These are phyloP conservation scores for Cheilosia vulpina DNA, from an alignment of 2,888 invertebrate genomes.

Conservation along the genomic window DNA sequence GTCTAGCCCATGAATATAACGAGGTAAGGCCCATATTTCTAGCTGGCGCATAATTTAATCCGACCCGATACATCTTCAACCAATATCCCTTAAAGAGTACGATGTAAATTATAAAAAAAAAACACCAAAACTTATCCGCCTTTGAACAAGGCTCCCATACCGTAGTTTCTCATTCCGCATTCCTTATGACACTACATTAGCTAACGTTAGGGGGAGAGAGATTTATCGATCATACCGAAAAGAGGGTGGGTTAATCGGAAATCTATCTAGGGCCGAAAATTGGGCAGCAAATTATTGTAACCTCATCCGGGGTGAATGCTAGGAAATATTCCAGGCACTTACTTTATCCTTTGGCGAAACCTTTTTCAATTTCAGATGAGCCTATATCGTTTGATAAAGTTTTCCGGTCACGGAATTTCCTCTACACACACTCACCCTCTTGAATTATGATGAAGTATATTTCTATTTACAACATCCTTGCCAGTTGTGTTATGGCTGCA, in stretches of 20 bases:
- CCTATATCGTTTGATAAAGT: conserved; percentile 41
- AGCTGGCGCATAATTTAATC: too few species aligned
- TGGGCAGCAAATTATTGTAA: conserved; percentile 50
- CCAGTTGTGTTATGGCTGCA: background rate
- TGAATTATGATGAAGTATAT: conserved; percentile 55
- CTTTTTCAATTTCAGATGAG: conserved; percentile 43
- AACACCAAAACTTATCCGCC: too few species aligned
- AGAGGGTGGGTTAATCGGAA: conserved; percentile 30
- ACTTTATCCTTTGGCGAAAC: conserved; percentile 32
- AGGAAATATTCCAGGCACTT: conserved; percentile 26
- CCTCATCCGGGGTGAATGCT: conserved; percentile 42
- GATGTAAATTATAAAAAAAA: too few species aligned
- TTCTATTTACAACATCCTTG: conserved; percentile 44
- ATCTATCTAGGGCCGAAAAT: conserved; percentile 25
- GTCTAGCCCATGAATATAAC: too few species aligned
- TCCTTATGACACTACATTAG: background rate
- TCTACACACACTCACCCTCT: conserved; percentile 10
- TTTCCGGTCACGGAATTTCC: conserved; percentile 52
- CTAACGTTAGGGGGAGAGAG: conserved; percentile 10
- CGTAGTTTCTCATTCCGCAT: background rate
- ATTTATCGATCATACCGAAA: conserved; percentile 13
- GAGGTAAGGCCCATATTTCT: too few species aligned
- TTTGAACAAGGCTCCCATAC: too few species aligned
- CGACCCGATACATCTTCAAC: too few species aligned
- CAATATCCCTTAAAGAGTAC: too few species aligned